Percentiles rank a stretch among this genome's conserved stretches.
These are phyloP conservation scores for Eupristina koningsbergeri DNA, from an alignment of 1,140 invertebrate species.

Conservation along the genomic window DNA sequence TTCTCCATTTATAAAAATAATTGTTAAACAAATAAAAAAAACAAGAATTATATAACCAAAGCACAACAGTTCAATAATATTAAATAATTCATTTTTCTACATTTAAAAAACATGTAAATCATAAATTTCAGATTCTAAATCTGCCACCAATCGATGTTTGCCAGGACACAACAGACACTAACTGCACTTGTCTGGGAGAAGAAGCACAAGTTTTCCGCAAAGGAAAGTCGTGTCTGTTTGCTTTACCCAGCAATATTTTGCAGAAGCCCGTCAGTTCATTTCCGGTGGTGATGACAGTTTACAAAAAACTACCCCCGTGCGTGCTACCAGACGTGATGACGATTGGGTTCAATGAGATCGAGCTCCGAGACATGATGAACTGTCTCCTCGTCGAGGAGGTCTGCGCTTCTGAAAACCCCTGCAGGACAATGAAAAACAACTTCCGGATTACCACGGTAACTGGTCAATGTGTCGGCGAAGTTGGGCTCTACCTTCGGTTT, in stretches of 20 bases:
- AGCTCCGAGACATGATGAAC: conserved; percentile 64
- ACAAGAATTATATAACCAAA: too few species aligned
- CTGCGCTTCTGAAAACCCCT: conserved; percentile 54
- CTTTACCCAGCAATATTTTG: conserved; percentile 58
- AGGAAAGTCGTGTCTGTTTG: conserved; percentile 72
- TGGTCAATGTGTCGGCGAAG: conserved; percentile 71
- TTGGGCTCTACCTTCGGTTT: conserved; percentile 75
- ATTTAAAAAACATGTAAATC: not conserved
- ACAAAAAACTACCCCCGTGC: conserved; percentile 66
- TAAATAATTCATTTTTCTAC: too few species aligned
- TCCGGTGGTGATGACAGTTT: conserved; percentile 65
- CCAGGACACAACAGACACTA: conserved; percentile 59
- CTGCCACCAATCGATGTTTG: conserved; percentile 66
- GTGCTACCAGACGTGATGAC: conserved; percentile 66
- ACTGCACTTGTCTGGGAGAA: conserved; percentile 55
- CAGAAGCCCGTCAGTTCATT: conserved; percentile 62
- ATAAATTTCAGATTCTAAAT: conserved; percentile 62
- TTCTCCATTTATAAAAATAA: too few species aligned
- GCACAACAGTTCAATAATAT: too few species aligned
- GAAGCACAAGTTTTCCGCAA: conserved; percentile 65
- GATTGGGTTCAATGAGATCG: conserved; percentile 64
- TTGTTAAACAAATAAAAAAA: too few species aligned
- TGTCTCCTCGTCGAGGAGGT: conserved; percentile 56
- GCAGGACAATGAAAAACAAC: conserved; percentile 74
- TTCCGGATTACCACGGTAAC: conserved; percentile 72